Evolutionary conservation across 2,888 invertebrate species (phyloP).

Genomic region (Cenopis cana): DNA sequence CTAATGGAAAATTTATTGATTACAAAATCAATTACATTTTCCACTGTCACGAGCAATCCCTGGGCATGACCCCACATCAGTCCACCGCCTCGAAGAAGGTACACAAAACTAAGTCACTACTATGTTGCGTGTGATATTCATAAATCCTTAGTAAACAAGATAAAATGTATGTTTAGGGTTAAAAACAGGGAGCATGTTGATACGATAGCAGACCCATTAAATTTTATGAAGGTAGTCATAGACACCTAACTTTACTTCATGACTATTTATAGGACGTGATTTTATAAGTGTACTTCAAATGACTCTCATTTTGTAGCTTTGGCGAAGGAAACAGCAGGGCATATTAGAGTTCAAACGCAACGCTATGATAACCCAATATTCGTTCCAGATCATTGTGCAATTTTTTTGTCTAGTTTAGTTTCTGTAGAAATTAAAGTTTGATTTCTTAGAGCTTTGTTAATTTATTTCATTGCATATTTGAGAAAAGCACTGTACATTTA

Average conservation of each 20-base stretch:
- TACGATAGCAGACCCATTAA: constrained; percentile 30
- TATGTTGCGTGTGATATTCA: constrained; percentile 32
- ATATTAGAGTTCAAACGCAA: too few relatives aligned
- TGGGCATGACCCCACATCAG: constrained; percentile 29
- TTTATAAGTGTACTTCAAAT: constrained; percentile 22
- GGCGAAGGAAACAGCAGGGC: too few relatives aligned
- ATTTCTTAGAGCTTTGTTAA: too few relatives aligned
- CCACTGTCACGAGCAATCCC: constrained; percentile 23
- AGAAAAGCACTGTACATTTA: too few relatives aligned
- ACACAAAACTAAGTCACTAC: constrained; percentile 28
- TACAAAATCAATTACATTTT: constrained; percentile 27
- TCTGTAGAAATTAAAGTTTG: too few relatives aligned
- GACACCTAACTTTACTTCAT: constrained; percentile 12
- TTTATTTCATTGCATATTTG: too few relatives aligned
- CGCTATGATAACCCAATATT: too few relatives aligned
- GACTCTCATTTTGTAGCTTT: constrained; percentile 29
- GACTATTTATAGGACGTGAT: constrained; percentile 17
- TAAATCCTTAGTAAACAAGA: constrained; percentile 12
- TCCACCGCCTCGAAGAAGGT: constrained; percentile 16
- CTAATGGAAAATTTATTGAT: constrained; percentile 18
- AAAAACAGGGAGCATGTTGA: constrained; percentile 25
- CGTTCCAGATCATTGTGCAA: too few relatives aligned
- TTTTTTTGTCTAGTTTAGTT: too few relatives aligned
- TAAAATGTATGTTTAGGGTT: constrained; percentile 39
- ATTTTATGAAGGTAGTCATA: constrained; percentile 29